These are phyloP conservation scores for Eulemur rubriventer DNA, from an alignment of 2,797 vertebrate genomes.

Conservation along the genomic window DNA sequence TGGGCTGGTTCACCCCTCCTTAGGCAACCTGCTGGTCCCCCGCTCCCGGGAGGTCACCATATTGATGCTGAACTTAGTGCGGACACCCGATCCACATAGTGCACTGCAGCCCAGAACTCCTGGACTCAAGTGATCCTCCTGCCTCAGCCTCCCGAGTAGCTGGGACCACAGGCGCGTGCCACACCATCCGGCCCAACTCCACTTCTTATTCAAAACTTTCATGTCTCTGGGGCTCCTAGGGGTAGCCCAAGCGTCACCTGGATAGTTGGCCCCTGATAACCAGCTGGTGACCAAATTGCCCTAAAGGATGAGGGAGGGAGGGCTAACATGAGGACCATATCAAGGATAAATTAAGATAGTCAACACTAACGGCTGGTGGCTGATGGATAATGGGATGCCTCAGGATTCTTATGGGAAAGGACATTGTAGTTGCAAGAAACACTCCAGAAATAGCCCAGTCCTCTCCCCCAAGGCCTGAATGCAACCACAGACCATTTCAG, in stretches of 20 bases:
- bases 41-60: too few species aligned
- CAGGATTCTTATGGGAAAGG: not conserved
- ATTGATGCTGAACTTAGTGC: too few species aligned
- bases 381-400: accelerated
- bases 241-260: not conserved
- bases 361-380: too few species aligned
- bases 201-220: not conserved
- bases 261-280: not conserved
- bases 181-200: not conserved
- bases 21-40: too few species aligned
- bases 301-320: too few species aligned
- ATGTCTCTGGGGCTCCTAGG: not conserved
- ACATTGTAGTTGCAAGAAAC: not conserved
- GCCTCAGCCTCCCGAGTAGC: too few species aligned
- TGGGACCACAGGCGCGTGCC: too few species aligned
- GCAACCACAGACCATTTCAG: not conserved
- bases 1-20: too few species aligned
- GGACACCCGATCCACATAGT: too few species aligned
- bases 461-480: not conserved
- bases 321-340: not conserved
- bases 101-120: too few species aligned
- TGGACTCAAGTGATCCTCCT: too few species aligned
- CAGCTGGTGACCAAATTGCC: not conserved
- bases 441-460: not conserved
- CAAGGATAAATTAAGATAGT: accelerated